phyloP scores from a whole-genome alignment of 1,140 invertebrate genomes.

The Wiebesia pumilae region DNA sequence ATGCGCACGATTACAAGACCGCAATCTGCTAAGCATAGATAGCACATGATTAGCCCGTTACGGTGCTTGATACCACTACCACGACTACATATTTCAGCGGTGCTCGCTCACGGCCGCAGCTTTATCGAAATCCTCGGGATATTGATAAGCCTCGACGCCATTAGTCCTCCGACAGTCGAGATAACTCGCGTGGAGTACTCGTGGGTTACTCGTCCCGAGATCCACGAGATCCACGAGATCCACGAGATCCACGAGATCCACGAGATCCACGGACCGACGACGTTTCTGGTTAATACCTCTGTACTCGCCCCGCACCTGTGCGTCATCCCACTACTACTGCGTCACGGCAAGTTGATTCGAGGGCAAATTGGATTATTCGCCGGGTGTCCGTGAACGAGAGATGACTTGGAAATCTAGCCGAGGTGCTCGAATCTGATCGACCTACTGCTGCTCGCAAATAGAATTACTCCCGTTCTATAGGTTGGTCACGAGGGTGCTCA shows the following conservation, averaged over 20 bases:
- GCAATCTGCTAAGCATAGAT: background rate
- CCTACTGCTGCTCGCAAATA: background rate
- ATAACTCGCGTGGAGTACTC: background rate
- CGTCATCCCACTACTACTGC: no score
- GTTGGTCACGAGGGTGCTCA: no score
- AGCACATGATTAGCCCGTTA: background rate
- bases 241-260: no score
- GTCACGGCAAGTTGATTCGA: constrained; percentile 16
- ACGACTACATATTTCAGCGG: constrained; percentile 17
- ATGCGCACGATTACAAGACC: background rate
- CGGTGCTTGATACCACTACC: background rate
- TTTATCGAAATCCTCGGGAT: constrained; percentile 44
- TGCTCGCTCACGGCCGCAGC: background rate
- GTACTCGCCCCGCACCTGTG: background rate
- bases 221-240: background rate
- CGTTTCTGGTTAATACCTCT: background rate
- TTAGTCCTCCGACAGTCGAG: constrained; percentile 6
- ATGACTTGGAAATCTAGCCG: background rate
- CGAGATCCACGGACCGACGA: background rate
- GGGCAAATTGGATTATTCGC: constrained; percentile 27
- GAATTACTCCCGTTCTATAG: background rate
- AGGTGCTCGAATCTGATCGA: background rate
- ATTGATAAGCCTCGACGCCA: constrained; percentile 44
- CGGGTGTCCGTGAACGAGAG: background rate
- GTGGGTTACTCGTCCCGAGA: background rate